Percentiles rank a stretch among this genome's conserved stretches.
Conservation (phyloP, 2,797 vertebrate genomes). For the Ciconia nigra region DNA sequence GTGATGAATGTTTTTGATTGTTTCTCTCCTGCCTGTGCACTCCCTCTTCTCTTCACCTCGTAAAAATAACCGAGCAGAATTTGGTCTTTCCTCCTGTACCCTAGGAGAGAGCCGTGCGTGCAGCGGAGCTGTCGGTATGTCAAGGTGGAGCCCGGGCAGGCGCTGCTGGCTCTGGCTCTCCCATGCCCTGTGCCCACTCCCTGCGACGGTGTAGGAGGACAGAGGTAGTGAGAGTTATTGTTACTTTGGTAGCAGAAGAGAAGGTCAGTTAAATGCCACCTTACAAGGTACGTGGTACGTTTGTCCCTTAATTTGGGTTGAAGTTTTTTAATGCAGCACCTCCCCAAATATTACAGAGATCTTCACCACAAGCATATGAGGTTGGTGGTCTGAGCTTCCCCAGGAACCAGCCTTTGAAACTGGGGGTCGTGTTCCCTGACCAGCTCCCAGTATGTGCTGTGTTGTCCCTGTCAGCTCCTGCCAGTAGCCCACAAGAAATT, state of each 20-base stretch:
- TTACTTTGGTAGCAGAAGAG: not conserved
- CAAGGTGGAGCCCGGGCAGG: not conserved
- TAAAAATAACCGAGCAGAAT: not conserved
- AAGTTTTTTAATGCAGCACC: not conserved
- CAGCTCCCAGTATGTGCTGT: not conserved
- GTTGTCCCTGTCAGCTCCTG: not conserved
- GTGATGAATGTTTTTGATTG: not conserved
- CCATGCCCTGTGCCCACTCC: not conserved
- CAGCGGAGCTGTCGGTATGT: not conserved
- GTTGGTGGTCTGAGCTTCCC: not conserved
- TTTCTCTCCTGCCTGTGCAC: not conserved
- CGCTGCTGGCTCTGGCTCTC: not conserved
- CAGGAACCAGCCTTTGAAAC: not conserved
- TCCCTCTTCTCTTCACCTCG: not conserved
- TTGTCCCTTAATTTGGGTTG: not conserved
- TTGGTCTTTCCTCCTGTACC: not conserved
- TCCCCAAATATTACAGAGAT: not conserved
- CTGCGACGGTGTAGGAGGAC: not conserved
- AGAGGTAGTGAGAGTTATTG: not conserved
- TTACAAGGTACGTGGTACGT: not conserved
- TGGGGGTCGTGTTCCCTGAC: not conserved
- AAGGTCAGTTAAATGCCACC: not conserved
- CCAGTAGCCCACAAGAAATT: not conserved
- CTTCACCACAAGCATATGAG: not conserved
- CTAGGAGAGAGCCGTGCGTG: rapidly evolving